phyloP scores from a whole-genome alignment of 2,888 invertebrate genomes.

The Yponomeuta malinellus region DNA sequence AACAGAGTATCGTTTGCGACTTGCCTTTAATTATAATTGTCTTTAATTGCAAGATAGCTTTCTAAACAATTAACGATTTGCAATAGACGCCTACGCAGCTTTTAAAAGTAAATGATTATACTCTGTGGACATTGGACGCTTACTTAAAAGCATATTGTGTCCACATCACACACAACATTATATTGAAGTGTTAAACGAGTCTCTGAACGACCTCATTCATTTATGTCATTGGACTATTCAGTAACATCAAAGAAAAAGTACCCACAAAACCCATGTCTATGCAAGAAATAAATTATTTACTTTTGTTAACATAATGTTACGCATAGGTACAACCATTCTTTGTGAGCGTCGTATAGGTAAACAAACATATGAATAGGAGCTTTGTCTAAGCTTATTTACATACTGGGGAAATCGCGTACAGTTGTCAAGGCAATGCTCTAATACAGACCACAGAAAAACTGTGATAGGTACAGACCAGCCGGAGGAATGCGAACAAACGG shows the following conservation, averaged over 20 bases:
- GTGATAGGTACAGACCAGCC: too few relatives aligned
- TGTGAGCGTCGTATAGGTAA: conserved; percentile 25
- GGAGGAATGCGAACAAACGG: too few relatives aligned
- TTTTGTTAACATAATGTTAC: neutral
- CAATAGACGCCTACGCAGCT: neutral
- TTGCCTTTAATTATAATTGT: neutral
- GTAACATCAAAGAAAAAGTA: too few relatives aligned
- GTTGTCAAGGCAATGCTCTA: conserved; percentile 14
- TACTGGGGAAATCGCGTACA: conserved; percentile 37
- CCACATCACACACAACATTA: too few relatives aligned
- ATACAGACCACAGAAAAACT: too few relatives aligned
- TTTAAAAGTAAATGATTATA: neutral
- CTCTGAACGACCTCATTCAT: too few relatives aligned
- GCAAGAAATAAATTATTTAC: too few relatives aligned
- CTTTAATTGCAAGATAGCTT: neutral
- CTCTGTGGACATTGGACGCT: neutral
- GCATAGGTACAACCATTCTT: neutral
- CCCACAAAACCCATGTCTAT: too few relatives aligned
- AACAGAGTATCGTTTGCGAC: neutral
- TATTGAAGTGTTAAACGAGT: too few relatives aligned
- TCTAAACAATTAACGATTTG: conserved; percentile 2
- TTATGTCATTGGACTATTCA: too few relatives aligned
- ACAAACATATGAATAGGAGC: conserved; percentile 32
- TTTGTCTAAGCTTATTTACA: conserved; percentile 28
- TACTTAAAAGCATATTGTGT: too few relatives aligned